These are phyloP conservation scores for Merluccius polli DNA, from an alignment of 2,797 vertebrate species.

Conservation along the genomic window DNA sequence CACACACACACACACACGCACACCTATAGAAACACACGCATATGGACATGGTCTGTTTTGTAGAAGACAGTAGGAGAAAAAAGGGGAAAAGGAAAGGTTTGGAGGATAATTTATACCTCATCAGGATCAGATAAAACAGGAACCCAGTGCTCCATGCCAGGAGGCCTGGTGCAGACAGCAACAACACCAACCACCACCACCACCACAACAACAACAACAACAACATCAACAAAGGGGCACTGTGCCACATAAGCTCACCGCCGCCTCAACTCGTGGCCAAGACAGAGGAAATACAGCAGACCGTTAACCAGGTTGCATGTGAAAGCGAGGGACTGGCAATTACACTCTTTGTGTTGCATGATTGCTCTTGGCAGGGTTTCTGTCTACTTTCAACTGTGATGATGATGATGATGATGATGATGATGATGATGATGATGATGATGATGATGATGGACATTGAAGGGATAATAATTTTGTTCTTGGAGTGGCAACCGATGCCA, in stretches of 20 bases:
- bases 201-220: background rate
- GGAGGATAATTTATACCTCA: background rate
- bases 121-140: background rate
- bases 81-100: background rate
- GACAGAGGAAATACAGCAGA: slow-evolving; percentile 26
- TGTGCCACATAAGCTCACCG: slow-evolving; percentile 16
- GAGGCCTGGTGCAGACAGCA: background rate
- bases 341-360: background rate
- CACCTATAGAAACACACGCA: background rate
- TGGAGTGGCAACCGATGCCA: background rate
- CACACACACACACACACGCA: too few species aligned
- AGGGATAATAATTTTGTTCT: background rate
- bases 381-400: background rate
- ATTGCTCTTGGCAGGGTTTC: background rate
- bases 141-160: background rate
- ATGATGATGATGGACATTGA: background rate
- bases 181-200: background rate
- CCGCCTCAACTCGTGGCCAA: slow-evolving; percentile 25
- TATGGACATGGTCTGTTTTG: background rate
- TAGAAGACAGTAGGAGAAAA: background rate
- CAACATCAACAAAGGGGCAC: slow-evolving; percentile 26
- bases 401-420: background rate
- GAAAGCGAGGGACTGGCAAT: slow-evolving; percentile 18
- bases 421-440: background rate
- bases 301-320: slow-evolving; percentile 23